A percentile compares a stretch with the other conserved stretches of the same genome.
Conservation (phyloP, 2,113 vertebrate species). For the Takifugu bimaculatus region DNA sequence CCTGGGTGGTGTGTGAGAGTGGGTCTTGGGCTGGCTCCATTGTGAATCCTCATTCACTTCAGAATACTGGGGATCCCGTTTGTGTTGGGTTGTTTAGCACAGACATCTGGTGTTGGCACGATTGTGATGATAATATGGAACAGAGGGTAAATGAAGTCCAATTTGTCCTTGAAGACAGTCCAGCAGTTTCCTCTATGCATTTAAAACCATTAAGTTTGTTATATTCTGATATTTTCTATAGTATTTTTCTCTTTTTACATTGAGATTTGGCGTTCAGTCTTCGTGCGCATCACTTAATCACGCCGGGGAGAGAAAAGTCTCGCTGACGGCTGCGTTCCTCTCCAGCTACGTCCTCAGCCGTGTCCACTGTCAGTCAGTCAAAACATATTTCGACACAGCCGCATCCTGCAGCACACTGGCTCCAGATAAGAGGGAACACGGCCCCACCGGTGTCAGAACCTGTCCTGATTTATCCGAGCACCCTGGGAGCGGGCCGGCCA, state of each 20-base stretch:
- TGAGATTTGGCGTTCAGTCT: neutral
- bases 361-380: constrained; percentile 59
- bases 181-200: constrained; percentile 15
- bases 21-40: constrained; percentile 60
- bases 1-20: constrained; percentile 59
- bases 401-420: constrained; percentile 55
- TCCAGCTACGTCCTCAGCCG: constrained; percentile 54
- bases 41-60: constrained; percentile 59
- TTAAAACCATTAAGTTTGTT: neutral
- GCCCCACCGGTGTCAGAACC: constrained; percentile 57
- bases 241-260: neutral
- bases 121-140: constrained; percentile 36
- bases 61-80: constrained; percentile 52
- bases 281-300: constrained; percentile 52
- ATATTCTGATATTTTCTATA: neutral
- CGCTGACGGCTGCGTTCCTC: constrained; percentile 42
- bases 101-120: constrained; percentile 48
- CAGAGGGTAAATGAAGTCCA: constrained; percentile 48
- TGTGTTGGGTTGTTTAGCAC: constrained; percentile 63
- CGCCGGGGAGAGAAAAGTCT: constrained; percentile 45
- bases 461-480: constrained; percentile 58
- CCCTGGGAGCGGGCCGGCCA: constrained; percentile 55
- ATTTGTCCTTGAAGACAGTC: constrained; percentile 50
- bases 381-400: constrained; percentile 55
- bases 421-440: constrained; percentile 58